Evolutionary conservation across 2,888 invertebrate species (phyloP).

Genomic region (Muscina levida): DNA sequence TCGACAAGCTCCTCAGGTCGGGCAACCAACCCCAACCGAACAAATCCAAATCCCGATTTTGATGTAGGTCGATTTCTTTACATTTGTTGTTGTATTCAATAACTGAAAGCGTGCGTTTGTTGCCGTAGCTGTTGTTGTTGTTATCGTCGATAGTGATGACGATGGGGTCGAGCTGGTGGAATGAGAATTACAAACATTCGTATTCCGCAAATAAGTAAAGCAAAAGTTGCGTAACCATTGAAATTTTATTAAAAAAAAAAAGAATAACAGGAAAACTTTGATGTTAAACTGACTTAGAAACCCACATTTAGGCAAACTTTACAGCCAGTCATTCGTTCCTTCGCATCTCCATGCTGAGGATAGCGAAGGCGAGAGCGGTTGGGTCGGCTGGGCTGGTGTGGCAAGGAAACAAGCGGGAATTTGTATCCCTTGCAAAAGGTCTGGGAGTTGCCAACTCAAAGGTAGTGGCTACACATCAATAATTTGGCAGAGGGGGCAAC

Average conservation of each 20-base stretch:
- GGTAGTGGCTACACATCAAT: slow-evolving; percentile 50
- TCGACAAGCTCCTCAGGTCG: slow-evolving; percentile 13
- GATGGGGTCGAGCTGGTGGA: neutral
- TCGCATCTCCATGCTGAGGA: too few species aligned
- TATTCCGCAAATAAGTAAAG: slow-evolving; percentile 51
- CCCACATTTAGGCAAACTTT: slow-evolving; percentile 71
- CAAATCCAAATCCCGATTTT: slow-evolving; percentile 55
- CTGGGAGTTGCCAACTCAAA: neutral
- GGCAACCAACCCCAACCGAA: neutral
- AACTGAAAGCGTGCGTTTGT: neutral
- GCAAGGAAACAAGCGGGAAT: slow-evolving; percentile 50
- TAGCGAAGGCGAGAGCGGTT: slow-evolving; percentile 30
- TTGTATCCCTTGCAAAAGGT: slow-evolving; percentile 53
- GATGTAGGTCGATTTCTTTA: slow-evolving; percentile 57
- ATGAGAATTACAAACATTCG: slow-evolving; percentile 38
- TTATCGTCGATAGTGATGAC: too few species aligned
- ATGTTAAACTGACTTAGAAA: slow-evolving; percentile 76
- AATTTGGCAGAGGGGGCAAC: slow-evolving; percentile 18
- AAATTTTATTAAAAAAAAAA: slow-evolving; percentile 47
- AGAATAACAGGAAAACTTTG: slow-evolving; percentile 71
- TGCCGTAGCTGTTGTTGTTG: too few species aligned
- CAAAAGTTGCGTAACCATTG: slow-evolving; percentile 63
- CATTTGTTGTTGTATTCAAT: slow-evolving; percentile 23
- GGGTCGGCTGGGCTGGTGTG: slow-evolving; percentile 8
- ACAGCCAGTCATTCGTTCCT: slow-evolving; percentile 24